phyloP scores from a whole-genome alignment of 2,797 vertebrate species.

The Apodemus agrarius region DNA sequence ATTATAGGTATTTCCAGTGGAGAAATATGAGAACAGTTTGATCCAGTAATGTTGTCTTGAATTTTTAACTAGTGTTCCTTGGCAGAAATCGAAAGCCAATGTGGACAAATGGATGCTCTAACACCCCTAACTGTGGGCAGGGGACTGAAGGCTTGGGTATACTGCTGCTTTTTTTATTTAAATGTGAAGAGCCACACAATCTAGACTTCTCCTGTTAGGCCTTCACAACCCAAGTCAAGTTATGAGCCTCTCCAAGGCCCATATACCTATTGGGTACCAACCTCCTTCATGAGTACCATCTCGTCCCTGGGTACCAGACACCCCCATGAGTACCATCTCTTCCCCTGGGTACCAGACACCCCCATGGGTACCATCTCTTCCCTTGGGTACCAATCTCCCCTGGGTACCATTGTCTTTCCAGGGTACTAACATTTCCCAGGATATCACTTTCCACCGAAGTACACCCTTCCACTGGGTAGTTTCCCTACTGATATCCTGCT shows the following conservation, averaged over 20 bases:
- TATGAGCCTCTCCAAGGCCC: not conserved
- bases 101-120: constrained; percentile 29
- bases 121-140: not conserved
- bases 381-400: not conserved
- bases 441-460: not conserved
- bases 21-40: constrained; percentile 73
- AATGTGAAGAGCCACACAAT: not conserved
- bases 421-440: not conserved
- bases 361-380: too few relatives aligned
- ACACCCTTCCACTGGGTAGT: not conserved
- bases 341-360: not conserved
- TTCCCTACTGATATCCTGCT: not conserved
- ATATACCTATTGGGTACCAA: not conserved
- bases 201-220: not conserved
- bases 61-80: constrained; percentile 68
- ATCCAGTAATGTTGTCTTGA: constrained; percentile 69
- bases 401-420: not conserved
- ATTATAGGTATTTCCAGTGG: constrained; percentile 77
- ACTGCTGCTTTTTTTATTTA: constrained; percentile 40
- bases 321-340: too few relatives aligned
- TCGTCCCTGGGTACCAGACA: not conserved
- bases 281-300: not conserved
- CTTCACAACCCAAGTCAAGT: not conserved
- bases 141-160: not conserved
- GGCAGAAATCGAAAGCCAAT: constrained; percentile 65